These are phyloP conservation scores for Drosophila chauvacae DNA, from an alignment of 1,140 invertebrate genomes.

Conservation along the genomic window DNA sequence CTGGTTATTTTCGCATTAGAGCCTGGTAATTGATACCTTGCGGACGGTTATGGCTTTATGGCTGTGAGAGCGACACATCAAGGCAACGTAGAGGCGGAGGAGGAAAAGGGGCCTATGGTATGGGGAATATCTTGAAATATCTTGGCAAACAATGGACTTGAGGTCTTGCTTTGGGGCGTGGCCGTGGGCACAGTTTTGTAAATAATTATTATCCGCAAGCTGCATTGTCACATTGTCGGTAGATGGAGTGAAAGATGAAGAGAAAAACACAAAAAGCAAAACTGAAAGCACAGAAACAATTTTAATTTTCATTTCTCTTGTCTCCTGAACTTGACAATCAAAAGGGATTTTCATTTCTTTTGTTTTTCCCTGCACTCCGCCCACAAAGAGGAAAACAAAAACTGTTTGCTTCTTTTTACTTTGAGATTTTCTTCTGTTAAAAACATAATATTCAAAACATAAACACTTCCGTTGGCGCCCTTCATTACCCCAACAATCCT, in stretches of 20 bases:
- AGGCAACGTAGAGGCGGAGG: constrained; percentile 1
- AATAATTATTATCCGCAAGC: constrained; percentile 68
- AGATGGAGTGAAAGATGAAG: constrained; percentile 32
- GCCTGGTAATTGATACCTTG: constrained; percentile 77
- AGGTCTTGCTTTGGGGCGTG: constrained; percentile 33
- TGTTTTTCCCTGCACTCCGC: constrained; percentile 23
- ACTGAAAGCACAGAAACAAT: constrained; percentile 39
- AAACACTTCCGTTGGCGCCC: constrained; percentile 70
- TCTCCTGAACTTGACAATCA: constrained; percentile 76
- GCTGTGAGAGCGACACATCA: constrained; percentile 50
- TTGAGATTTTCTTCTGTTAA: constrained; percentile 40
- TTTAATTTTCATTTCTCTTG: constrained; percentile 67
- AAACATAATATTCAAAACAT: constrained; percentile 67
- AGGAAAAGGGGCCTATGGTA: background rate
- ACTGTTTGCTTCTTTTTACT: constrained; percentile 20
- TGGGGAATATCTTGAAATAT: constrained; percentile 25
- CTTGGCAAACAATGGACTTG: constrained; percentile 54
- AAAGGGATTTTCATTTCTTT: constrained; percentile 73
- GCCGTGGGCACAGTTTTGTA: constrained; percentile 55
- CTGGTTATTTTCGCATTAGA: constrained; percentile 80
- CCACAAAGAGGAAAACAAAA: constrained; percentile 26
- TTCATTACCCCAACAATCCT: constrained; percentile 29
- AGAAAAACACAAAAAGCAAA: background rate
- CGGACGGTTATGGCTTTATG: constrained; percentile 45
- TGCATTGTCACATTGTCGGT: constrained; percentile 58